Evolutionary conservation across 2,888 invertebrate species (phyloP), one percentile per base, ranked within the genome.

Genomic region (Dilophus febrilis): DNA sequence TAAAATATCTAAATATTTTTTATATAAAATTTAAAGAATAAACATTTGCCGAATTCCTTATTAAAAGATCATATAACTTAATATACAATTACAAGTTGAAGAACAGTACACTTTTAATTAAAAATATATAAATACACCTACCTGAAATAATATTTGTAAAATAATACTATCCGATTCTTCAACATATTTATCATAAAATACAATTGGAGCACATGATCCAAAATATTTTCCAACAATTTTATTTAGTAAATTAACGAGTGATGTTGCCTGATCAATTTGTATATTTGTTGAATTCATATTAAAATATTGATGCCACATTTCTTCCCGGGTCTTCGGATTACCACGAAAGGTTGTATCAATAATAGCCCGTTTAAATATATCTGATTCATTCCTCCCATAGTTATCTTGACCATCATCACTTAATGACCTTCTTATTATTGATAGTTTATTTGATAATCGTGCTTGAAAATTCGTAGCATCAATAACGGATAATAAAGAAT

Each of bases 121-220:
- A n/a, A n/a, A n/a, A n/a, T n/a, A n/a, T n/a, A n/a, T n/a, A n/a
- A n/a, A n/a, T n/a, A n/a, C n/a, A 22, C 45, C 38, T 43, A 58
- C 59, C 50, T 53, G 54, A 31, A 80, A 65, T 1, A 80, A 57
- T 42, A 67, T 65, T 54, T 74, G 67, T 46, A 78, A 53, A 11
- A 78, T 51, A 31, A 67, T 59, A 36, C 63, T 67, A 37, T 75
- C 71, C 29, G 64, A 64, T 4, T 64, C 58, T 52, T 72, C 70
- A 1, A 73, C 67, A 51, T 61, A 63, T 41, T 51, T 62, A 43
- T 81, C 80, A 47, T 80, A 80, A n/a, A 80, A 65, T 43, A 79
- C 66, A 3, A 74, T 65, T 2, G 77, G 71, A 1, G 70, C 70
- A 49, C 81, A 81, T 41, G 71, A 71, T n/a, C 56, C 59, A 19